Base-by-base conservation (phyloP, 1,140 invertebrate genomes). In the Drosophila nebulosa region DNA sequence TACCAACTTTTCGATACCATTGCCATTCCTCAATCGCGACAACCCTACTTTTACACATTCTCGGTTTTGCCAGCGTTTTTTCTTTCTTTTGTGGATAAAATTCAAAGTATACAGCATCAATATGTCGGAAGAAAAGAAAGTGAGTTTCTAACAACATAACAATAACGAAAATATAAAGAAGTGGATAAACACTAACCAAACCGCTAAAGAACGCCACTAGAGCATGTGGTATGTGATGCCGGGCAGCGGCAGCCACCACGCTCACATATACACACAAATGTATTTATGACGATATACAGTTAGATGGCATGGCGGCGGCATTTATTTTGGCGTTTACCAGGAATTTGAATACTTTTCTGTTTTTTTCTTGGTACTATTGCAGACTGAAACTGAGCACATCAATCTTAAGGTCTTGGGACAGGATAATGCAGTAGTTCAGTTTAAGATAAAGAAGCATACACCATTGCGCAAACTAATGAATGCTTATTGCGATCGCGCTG, bases 361-460 rank as follows among this genome's bases (percentile, higher is more conserved):
- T 3, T 9, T 27, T 18, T 30, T 30, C 4, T 14, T 21, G 16
- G 10, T 30, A 24, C 27, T 30, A 1, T 14, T 21, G 4, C 42
- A 75, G 73, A 62, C 69, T 68, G 95, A 96, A 93, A 94, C 94
- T 42, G 96, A 97, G 92, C 96, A 97, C 91, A 97, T 98, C 92
- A 98, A 98, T 88, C 92, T 98, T 46, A 98, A 97, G 94, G 97
- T 98, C 27, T 93, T 98, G 78, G 97, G 97, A 21, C 97, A 98
- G 91, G 97, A 98, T 92, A 97, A 97, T 91, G 96, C 96, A 66
- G 96, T 98, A 66, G 97, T 98, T 27, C 97, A 98, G 91, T 98
- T 98, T 91, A 98, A 98, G 94, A 98, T 98, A 69, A 98, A 98
- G 92, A 97, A 97, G 92, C 96, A 98, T 91, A 98, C 97, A 74